Base-by-base conservation (phyloP, 2,113 vertebrate species). In the Atlantisia rogersi region DNA sequence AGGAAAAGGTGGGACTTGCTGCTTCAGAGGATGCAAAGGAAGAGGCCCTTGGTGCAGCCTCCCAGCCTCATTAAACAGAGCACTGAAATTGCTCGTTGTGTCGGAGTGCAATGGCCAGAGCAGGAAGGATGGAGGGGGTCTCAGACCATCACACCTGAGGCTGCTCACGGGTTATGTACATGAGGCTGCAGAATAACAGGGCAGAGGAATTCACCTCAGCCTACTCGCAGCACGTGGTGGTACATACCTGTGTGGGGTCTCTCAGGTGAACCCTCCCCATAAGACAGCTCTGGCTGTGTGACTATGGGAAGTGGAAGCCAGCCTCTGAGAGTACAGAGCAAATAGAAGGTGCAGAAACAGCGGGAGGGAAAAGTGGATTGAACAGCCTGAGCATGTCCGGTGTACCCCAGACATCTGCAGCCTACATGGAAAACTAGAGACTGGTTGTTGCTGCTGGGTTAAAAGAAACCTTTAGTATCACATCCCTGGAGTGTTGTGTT, bases 1-100 rank as follows among this genome's bases (percentile, higher is more conserved):
- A 96, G 90, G 95, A 96, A 95, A 96, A 96, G 94, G 96, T 95
- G 95, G 95, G 96, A 95, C 91, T 87, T 13, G 12, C 53, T 76
- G 48, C 95, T 73, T 10, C 62, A 22, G 93, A 97, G 94, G 96
- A 96, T 95, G 89, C 21, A 0, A 91, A 94, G 94, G 96, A 97
- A 96, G 96, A 48, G 94, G 96, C 95, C 96, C 94, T 92, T 53
- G 73, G 68, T 42, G 11, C 52, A 56, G 48, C 44, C 77, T 88
- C 24, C 20, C 35, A 86, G 9, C 42, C 13, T 11, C 56, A 32
- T 11, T 37, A 60, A 48, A 24, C 19, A 44, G 64, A 81, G 75
- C 25, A 5, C 74, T 74, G 59, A 59, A 59, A 77, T 32, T 3
- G 1, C 70, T 55, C 0, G 4, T 1, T 48, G 21, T 53, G 62